These are phyloP conservation scores for Zygogramma bicolorata DNA, from an alignment of 2,888 invertebrate genomes.

Conservation along the genomic window DNA sequence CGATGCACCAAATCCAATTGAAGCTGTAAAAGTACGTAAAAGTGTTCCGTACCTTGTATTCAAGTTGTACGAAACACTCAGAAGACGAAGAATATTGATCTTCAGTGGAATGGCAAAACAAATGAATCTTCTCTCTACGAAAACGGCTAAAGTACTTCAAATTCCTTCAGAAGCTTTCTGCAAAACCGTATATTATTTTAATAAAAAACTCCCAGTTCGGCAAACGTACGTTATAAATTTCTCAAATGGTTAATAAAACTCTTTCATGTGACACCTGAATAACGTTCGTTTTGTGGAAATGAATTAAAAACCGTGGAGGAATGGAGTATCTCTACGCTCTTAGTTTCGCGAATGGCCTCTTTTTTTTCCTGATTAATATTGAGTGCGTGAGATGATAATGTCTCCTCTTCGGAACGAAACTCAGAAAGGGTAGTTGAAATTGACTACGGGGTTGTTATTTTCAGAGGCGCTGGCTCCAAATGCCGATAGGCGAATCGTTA, in stretches of 20 bases:
- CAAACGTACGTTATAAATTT: slow-evolving; percentile 24
- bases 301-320: slow-evolving; percentile 24
- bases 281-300: slow-evolving; percentile 17
- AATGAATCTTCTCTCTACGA: too few relatives aligned
- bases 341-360: neutral
- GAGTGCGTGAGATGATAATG: neutral
- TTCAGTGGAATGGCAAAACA: too few relatives aligned
- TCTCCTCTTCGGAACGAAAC: neutral
- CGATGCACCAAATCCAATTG: too few relatives aligned
- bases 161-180: neutral
- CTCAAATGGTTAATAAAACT: slow-evolving; percentile 34
- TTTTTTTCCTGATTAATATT: slow-evolving; percentile 10
- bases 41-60: too few relatives aligned
- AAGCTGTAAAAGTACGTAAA: too few relatives aligned
- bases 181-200: slow-evolving; percentile 10
- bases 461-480: too few relatives aligned
- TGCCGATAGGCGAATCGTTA: too few relatives aligned
- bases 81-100: too few relatives aligned
- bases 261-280: slow-evolving; percentile 22
- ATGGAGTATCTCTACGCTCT: neutral
- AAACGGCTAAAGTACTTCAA: neutral
- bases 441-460: too few relatives aligned
- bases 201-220: slow-evolving; percentile 19
- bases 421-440: too few relatives aligned
- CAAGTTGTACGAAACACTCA: too few relatives aligned